These are phyloP conservation scores for Chrysocyon brachyurus DNA, from an alignment of 2,797 vertebrate genomes.

Conservation along the genomic window DNA sequence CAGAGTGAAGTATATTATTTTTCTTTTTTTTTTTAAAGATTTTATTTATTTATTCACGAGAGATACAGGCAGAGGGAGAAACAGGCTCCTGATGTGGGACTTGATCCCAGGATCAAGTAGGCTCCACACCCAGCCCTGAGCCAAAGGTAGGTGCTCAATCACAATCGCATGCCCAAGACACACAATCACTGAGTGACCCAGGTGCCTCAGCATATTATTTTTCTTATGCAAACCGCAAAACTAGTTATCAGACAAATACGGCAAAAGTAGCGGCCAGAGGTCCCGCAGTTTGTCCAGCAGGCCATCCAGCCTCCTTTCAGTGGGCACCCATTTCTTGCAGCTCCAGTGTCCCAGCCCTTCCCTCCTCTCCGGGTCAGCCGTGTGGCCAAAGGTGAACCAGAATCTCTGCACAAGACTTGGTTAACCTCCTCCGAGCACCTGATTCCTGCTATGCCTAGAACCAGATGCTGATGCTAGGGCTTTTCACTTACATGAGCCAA, in stretches of 20 bases:
- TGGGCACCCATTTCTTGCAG: not conserved
- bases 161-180: too few relatives aligned
- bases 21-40: too few relatives aligned
- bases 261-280: rapidly evolving
- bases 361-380: rapidly evolving
- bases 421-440: not conserved
- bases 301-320: not conserved
- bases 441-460: too few relatives aligned
- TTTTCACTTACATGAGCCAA: not conserved
- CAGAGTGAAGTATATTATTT: not conserved
- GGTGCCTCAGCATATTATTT: too few relatives aligned
- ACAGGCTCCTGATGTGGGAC: too few relatives aligned
- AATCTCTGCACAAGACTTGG: rapidly evolving
- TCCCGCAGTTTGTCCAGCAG: rapidly evolving
- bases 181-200: too few relatives aligned
- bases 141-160: too few relatives aligned
- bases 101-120: too few relatives aligned
- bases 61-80: too few relatives aligned
- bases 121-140: too few relatives aligned
- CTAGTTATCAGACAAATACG: rapidly evolving
- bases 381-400: not conserved
- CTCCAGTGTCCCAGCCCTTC: not conserved
- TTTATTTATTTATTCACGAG: too few relatives aligned
- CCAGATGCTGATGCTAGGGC: rapidly evolving
- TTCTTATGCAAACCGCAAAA: not conserved